Evolutionary conservation across 2,888 invertebrate species (phyloP), one percentile per base, ranked within the genome.

Genomic region (Hanleya hanleyi): DNA sequence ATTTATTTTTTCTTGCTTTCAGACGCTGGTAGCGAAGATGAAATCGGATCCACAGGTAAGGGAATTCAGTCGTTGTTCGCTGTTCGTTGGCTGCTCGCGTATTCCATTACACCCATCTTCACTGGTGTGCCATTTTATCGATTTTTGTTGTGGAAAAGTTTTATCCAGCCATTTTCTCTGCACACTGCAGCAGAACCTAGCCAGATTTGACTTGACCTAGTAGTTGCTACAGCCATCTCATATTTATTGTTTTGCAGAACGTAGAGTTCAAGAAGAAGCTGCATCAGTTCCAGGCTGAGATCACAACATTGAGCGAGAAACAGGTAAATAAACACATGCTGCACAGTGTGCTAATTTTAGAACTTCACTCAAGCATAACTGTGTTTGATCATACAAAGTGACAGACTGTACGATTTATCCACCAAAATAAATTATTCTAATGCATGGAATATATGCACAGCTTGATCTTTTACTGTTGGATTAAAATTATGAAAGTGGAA

Each of bases 301-400:
- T 88, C 35, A 85, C 83, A 75, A 76, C 77, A 57, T 80, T 88
- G 65, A 87, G 87, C 77, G 84, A 87, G 67, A 84, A 86, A 77
- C 88, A 88, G 83, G 88, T 88, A 79, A 74, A 76, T 75, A 38
- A n/a, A n/a, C n/a, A n/a, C n/a, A n/a, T n/a, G n/a, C n/a, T n/a
- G n/a, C n/a, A n/a, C n/a, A n/a, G n/a, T n/a, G n/a, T n/a, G n/a
- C n/a, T n/a, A n/a, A n/a, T n/a, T n/a, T n/a, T n/a, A n/a, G n/a
- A n/a, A n/a, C n/a, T n/a, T n/a, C n/a, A n/a, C n/a, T n/a, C n/a
- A n/a, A n/a, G n/a, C n/a, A n/a, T n/a, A n/a, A n/a, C n/a, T n/a
- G n/a, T n/a, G n/a, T n/a, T n/a, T n/a, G n/a, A n/a, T n/a, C n/a
- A n/a, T n/a, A n/a, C n/a, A n/a, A n/a, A n/a, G n/a, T n/a, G n/a